A percentile compares a stretch with the other conserved stretches of the same genome.
These are phyloP conservation scores for Zeus faber DNA, from an alignment of 2,113 vertebrate species.

Conservation along the genomic window DNA sequence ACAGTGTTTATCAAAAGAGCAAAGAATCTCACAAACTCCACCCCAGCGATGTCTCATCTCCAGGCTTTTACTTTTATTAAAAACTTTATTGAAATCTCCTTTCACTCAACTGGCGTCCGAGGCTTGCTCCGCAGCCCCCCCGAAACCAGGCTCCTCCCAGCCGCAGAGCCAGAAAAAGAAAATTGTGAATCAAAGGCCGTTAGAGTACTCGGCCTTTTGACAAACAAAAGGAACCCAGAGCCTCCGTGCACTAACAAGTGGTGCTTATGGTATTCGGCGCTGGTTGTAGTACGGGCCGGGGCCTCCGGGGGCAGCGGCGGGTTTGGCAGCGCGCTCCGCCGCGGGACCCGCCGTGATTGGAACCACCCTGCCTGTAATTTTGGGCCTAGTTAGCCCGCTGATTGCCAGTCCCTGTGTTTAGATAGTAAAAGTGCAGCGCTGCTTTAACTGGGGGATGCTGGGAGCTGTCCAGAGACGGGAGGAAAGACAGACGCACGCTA, in stretches of 20 bases:
- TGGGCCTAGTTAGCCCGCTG: slow-evolving; percentile 67
- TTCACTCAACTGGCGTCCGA: no score
- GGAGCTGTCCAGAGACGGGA: slow-evolving; percentile 22
- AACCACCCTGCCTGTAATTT: slow-evolving; percentile 64
- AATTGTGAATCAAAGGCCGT: no score
- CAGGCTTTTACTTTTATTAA: not conserved
- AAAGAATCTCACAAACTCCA: slow-evolving; percentile 21
- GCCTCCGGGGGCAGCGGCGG: slow-evolving; percentile 26
- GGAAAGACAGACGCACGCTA: not conserved
- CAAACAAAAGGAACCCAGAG: no score
- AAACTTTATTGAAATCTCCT: no score
- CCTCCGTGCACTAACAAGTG: slow-evolving; percentile 29
- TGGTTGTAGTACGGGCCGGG: slow-evolving; percentile 31
- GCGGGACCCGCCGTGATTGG: slow-evolving; percentile 46
- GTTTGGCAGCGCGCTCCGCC: no score
- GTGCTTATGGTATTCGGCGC: slow-evolving; percentile 32
- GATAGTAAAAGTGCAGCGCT: slow-evolving; percentile 69
- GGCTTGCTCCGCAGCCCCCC: no score
- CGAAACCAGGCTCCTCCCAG: no score
- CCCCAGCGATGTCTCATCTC: slow-evolving; percentile 3
- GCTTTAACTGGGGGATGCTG: slow-evolving; percentile 68
- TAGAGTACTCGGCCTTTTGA: no score
- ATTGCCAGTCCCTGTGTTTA: slow-evolving; percentile 70
- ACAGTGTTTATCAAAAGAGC: slow-evolving; percentile 44
- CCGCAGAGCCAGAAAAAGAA: no score